These are phyloP conservation scores for Drosophila littoralis DNA, from an alignment of 1,140 invertebrate genomes.

Conservation along the genomic window DNA sequence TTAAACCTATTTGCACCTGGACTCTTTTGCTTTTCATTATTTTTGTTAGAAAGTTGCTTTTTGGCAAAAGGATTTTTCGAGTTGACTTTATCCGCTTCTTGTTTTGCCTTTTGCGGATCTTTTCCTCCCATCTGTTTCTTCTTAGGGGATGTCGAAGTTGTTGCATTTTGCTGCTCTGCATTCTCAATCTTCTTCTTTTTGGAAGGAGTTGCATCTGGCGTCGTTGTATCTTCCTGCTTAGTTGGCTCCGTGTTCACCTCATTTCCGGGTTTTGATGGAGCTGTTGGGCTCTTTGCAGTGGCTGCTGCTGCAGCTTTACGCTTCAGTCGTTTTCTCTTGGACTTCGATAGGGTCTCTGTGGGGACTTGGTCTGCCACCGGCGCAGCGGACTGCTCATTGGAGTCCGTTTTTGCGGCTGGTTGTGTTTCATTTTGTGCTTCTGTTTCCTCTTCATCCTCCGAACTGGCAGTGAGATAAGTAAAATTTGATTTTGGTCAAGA, in stretches of 20 bases:
- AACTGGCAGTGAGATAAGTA: slow-evolving; percentile 46
- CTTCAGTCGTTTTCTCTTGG: slow-evolving; percentile 66
- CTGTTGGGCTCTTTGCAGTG: not conserved
- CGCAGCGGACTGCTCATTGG: slow-evolving; percentile 8
- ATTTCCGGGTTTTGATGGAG: not conserved
- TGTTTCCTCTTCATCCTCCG: slow-evolving; percentile 72
- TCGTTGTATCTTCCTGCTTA: not conserved
- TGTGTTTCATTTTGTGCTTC: slow-evolving; percentile 1
- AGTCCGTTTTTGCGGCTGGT: not conserved
- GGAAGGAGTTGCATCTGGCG: not conserved
- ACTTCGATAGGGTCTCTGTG: slow-evolving; percentile 56
- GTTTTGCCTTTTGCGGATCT: not conserved
- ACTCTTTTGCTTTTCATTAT: not conserved
- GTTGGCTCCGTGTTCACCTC: not conserved
- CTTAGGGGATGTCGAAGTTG: not conserved
- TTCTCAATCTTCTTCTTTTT: slow-evolving; percentile 15
- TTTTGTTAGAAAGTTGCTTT: slow-evolving; percentile 18
- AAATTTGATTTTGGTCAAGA: slow-evolving; percentile 14
- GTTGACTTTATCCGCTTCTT: not conserved
- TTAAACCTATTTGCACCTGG: slow-evolving; percentile 2
- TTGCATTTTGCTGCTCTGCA: not conserved
- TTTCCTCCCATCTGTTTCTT: slow-evolving; percentile 1
- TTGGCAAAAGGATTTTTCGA: slow-evolving; percentile 34
- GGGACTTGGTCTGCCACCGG: slow-evolving; percentile 3
- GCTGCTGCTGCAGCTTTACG: slow-evolving; percentile 62